These are phyloP conservation scores for Listronotus bonariensis DNA, from an alignment of 1,140 invertebrate genomes.

Conservation along the genomic window DNA sequence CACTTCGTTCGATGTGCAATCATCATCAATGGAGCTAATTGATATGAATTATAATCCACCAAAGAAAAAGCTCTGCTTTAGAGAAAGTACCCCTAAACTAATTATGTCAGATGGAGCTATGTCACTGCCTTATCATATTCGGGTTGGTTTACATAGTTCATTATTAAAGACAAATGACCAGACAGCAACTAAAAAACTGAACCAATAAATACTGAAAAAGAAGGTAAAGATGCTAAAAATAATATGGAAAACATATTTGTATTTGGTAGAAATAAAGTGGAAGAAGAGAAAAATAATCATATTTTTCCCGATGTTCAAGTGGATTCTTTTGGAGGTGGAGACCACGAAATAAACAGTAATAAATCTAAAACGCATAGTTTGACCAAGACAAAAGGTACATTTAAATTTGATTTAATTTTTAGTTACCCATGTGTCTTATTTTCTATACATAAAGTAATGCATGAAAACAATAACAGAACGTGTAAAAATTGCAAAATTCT, in stretches of 20 bases:
- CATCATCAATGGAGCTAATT: constrained; percentile 9
- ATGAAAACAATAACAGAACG: too few species aligned
- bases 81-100: constrained; percentile 20
- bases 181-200: too few species aligned
- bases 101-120: constrained; percentile 2
- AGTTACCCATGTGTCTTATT: too few species aligned
- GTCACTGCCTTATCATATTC: constrained; percentile 10
- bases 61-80: constrained; percentile 18
- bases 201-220: too few species aligned
- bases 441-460: too few species aligned
- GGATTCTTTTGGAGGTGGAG: background rate
- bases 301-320: constrained; percentile 1
- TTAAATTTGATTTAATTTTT: too few species aligned
- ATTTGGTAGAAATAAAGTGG: too few species aligned
- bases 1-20: background rate
- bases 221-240: too few species aligned
- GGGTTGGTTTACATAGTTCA: constrained; percentile 10
- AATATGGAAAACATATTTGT: too few species aligned
- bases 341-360: background rate
- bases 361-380: background rate
- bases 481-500: too few species aligned
- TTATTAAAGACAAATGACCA: background rate
- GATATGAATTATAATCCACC: constrained; percentile 29
- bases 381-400: too few species aligned
- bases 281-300: background rate